These are phyloP conservation scores for Corvus hawaiiensis DNA, from an alignment of 2,113 vertebrate species.

Conservation along the genomic window DNA sequence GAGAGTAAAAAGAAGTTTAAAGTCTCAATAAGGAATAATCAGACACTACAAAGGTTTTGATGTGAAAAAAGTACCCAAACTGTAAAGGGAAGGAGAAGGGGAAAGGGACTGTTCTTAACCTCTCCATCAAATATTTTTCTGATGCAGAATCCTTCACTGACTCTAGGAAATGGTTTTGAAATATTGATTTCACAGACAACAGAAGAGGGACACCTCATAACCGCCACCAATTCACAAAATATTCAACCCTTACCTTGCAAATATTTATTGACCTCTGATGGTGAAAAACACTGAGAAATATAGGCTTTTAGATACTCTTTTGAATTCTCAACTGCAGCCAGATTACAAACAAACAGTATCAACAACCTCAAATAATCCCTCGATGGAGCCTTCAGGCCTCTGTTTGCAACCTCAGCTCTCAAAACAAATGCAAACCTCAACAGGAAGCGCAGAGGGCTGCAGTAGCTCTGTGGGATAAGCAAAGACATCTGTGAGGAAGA, in stretches of 20 bases:
- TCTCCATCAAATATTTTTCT: not conserved
- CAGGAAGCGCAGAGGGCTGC: fast-evolving
- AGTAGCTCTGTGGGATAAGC: not conserved
- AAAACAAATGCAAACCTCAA: not conserved
- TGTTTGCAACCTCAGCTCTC: not conserved
- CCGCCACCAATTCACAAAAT: not conserved
- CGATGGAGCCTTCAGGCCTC: not conserved
- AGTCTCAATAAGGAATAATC: not conserved
- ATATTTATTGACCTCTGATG: not conserved
- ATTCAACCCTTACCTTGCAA: not conserved
- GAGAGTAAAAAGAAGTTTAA: not conserved
- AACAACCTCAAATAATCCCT: not conserved
- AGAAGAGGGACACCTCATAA: not conserved
- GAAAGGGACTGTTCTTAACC: not conserved
- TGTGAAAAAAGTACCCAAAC: not conserved
- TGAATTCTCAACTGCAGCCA: not conserved
- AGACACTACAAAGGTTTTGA: not conserved
- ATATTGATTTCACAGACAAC: not conserved
- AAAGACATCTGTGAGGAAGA: not conserved
- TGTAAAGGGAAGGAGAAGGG: not conserved
- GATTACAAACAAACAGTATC: not conserved
- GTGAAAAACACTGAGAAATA: not conserved
- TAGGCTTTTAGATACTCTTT: not conserved
- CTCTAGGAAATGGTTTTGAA: not conserved
- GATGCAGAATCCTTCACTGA: not conserved